phyloP scores from a whole-genome alignment of 2,888 invertebrate species.

The Tiliacea aurago region DNA sequence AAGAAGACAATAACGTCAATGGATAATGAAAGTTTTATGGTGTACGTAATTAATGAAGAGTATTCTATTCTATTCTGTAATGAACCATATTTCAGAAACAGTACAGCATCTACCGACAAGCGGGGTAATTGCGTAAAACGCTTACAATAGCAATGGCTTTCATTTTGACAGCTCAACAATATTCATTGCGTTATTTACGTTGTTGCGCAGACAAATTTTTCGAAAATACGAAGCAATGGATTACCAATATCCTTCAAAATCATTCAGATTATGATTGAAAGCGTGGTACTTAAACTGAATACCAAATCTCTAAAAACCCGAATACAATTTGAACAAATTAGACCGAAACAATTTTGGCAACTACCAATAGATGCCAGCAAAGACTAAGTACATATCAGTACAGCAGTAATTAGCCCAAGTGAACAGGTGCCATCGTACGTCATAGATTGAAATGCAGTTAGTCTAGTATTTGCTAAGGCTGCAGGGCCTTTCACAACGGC shows the following conservation, averaged over 20 bases:
- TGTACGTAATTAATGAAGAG: too few relatives aligned
- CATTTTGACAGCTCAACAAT: too few relatives aligned
- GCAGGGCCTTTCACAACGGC: conserved; percentile 77
- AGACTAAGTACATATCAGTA: conserved; percentile 5
- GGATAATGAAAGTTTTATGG: too few relatives aligned
- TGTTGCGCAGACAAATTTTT: too few relatives aligned
- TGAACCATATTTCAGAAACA: background rate
- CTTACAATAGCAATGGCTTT: too few relatives aligned
- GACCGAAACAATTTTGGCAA: background rate
- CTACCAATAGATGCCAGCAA: background rate
- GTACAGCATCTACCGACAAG: background rate
- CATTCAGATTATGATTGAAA: too few relatives aligned
- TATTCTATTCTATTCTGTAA: too few relatives aligned
- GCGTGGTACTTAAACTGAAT: background rate
- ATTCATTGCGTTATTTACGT: too few relatives aligned
- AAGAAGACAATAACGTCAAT: background rate
- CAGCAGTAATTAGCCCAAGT: conserved; percentile 50
- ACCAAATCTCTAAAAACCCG: background rate
- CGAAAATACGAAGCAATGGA: too few relatives aligned
- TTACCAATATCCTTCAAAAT: too few relatives aligned
- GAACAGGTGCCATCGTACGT: conserved; percentile 65
- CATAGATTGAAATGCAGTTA: conserved; percentile 69
- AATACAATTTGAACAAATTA: background rate
- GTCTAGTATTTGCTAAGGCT: conserved; percentile 68
- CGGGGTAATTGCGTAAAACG: too few relatives aligned